Evolutionary conservation across 2,113 vertebrate species (phyloP).

Genomic region (Boleophthalmus pectinirostris): DNA sequence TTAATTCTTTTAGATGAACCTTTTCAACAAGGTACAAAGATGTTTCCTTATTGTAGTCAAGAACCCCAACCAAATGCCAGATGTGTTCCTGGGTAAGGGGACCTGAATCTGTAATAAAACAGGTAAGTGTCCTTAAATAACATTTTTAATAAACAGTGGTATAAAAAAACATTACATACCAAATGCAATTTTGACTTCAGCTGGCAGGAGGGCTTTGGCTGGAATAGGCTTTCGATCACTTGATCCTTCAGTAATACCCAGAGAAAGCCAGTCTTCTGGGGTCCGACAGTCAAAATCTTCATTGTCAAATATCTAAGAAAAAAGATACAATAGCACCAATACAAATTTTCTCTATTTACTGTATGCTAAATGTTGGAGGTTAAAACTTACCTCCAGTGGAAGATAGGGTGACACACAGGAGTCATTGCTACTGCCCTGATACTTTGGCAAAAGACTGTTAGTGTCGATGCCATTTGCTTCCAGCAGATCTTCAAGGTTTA

Average conservation of each 20-base stretch:
- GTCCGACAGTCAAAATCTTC: slow-evolving; percentile 89
- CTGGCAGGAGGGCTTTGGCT: slow-evolving; percentile 87
- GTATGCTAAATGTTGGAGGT: background rate
- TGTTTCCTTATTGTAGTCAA: slow-evolving; percentile 82
- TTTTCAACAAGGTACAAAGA: slow-evolving; percentile 88
- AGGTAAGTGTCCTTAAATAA: slow-evolving; percentile 7
- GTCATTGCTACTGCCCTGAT: slow-evolving; percentile 45
- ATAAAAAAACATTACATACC: slow-evolving; percentile 65
- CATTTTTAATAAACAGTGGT: background rate
- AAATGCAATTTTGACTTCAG: slow-evolving; percentile 69
- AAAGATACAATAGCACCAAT: background rate
- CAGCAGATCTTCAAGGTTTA: slow-evolving; percentile 82
- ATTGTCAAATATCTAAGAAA: slow-evolving; percentile 86
- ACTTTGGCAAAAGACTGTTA: slow-evolving; percentile 79
- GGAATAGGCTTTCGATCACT: slow-evolving; percentile 83
- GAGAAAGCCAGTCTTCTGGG: slow-evolving; percentile 84
- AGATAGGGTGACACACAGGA: slow-evolving; percentile 75
- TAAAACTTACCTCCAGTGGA: slow-evolving; percentile 82
- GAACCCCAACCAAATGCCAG: slow-evolving; percentile 87
- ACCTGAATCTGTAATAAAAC: slow-evolving; percentile 70
- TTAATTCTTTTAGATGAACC: slow-evolving; percentile 65
- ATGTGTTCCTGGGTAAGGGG: slow-evolving; percentile 64
- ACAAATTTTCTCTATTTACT: background rate
- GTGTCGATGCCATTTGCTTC: slow-evolving; percentile 80
- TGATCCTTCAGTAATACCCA: slow-evolving; percentile 79